Conservation (phyloP, 2,888 invertebrate genomes). For the Lasioglossum figueresi region DNA sequence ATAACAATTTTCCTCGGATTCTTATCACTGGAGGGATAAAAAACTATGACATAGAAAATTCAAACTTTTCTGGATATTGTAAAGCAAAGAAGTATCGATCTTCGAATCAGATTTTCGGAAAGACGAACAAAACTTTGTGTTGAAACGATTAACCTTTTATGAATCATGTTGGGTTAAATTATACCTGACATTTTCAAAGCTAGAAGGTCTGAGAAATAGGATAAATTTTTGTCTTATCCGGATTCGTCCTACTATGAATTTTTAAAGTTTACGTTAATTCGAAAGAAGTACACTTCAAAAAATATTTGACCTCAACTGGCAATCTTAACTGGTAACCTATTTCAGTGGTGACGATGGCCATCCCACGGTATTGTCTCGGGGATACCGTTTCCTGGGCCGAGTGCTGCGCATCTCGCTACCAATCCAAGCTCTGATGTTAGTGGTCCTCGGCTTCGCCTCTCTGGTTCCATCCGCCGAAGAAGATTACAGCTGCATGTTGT, state of each 20-base stretch:
- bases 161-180: no score
- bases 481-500: slow-evolving; percentile 93
- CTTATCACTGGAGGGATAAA: neutral
- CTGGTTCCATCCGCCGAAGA: slow-evolving; percentile 95
- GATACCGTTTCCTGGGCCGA: slow-evolving; percentile 94
- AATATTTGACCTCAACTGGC: neutral
- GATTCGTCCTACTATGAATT: no score
- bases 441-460: slow-evolving; percentile 96
- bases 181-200: no score
- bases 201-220: no score
- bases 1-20: neutral
- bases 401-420: slow-evolving; percentile 96
- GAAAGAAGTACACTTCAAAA: neutral
- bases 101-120: no score
- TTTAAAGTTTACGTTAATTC: neutral
- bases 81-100: no score
- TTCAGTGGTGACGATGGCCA: slow-evolving; percentile 85
- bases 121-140: no score
- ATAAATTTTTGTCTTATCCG: no score
- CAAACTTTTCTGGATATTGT: no score
- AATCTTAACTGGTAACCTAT: slow-evolving; percentile 61
- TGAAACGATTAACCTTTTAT: no score
- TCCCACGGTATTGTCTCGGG: slow-evolving; percentile 89
- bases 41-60: neutral
- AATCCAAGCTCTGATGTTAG: slow-evolving; percentile 96